Conservation (phyloP, 35 echinoderm and acorn worm genomes). For the Amphiura filiformis region DNA sequence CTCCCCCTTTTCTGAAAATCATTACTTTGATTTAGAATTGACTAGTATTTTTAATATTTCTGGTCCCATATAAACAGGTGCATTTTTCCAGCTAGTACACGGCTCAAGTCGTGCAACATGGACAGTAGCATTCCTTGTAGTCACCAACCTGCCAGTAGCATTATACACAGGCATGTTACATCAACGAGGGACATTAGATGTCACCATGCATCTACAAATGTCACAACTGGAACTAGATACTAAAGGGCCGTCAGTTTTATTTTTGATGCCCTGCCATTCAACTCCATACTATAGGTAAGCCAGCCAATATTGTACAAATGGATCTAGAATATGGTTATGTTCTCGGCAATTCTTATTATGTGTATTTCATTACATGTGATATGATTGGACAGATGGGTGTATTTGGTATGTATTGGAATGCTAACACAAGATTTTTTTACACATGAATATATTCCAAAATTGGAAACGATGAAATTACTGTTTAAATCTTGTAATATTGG, state of each 20-base stretch:
- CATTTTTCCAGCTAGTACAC: background rate
- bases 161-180: constrained; percentile 70
- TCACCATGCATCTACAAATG: constrained; percentile 59
- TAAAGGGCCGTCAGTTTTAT: constrained; percentile 43
- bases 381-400: background rate
- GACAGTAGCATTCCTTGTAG: constrained; percentile 26
- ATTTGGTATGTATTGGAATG: background rate
- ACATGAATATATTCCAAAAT: no score
- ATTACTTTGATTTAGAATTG: no score
- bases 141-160: constrained; percentile 44
- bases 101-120: constrained; percentile 1
- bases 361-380: background rate
- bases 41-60: no score
- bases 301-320: no score
- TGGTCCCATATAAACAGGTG: no score
- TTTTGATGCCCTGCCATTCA: constrained; percentile 97
- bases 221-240: constrained; percentile 18
- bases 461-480: no score
- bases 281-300: constrained; percentile 94
- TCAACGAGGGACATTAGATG: constrained; percentile 84
- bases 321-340: background rate
- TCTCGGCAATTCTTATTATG: background rate
- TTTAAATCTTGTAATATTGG: background rate
- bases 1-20: no score
- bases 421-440: background rate